phyloP scores from a whole-genome alignment of 2,888 invertebrate genomes.

The Venustoraphidia nigricollis region DNA sequence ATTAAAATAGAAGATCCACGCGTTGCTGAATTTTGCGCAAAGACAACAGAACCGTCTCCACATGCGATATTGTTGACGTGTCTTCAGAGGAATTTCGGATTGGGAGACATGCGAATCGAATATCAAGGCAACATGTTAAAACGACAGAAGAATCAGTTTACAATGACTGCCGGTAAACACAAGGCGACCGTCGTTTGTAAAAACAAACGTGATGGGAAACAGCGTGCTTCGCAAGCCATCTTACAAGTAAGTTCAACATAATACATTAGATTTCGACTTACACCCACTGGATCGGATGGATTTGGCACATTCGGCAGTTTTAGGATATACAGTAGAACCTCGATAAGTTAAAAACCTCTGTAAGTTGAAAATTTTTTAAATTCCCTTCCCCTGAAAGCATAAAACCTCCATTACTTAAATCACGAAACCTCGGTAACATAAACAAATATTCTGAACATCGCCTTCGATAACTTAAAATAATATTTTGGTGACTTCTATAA shows the following conservation, averaged over 20 bases:
- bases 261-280: too few relatives aligned
- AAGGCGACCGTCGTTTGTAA: conserved; percentile 81
- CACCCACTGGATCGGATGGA: not conserved
- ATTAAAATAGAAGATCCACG: conserved; percentile 88
- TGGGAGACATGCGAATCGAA: conserved; percentile 75
- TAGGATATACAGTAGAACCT: too few relatives aligned
- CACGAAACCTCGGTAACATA: too few relatives aligned
- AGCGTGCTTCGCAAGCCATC: conserved; percentile 88
- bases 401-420: too few relatives aligned
- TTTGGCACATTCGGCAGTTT: not conserved
- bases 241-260: conserved; percentile 45
- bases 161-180: conserved; percentile 89
- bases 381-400: too few relatives aligned
- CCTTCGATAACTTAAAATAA: too few relatives aligned
- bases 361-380: too few relatives aligned
- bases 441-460: too few relatives aligned
- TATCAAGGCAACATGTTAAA: conserved; percentile 76
- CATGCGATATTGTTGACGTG: conserved; percentile 88
- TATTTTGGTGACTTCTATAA: too few relatives aligned
- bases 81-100: conserved; percentile 80
- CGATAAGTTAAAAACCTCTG: too few relatives aligned
- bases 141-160: conserved; percentile 85
- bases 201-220: conserved; percentile 94
- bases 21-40: conserved; percentile 88
- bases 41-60: conserved; percentile 89